Evolutionary conservation across 2,113 vertebrate genomes (phyloP).

Genomic region (Smithornis capensis): DNA sequence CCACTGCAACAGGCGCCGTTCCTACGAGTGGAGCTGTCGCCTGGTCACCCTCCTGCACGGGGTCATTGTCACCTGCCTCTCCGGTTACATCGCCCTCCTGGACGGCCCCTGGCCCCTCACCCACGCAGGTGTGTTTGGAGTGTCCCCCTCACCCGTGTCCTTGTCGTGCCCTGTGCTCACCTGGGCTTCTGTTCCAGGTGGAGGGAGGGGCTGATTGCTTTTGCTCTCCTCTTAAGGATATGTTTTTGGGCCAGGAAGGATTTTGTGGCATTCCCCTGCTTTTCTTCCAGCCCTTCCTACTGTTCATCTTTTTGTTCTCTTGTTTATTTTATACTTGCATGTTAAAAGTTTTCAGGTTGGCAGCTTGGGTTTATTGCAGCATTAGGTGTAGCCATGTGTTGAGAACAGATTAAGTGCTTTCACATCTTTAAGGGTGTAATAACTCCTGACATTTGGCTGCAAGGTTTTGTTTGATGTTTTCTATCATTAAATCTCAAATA

Average conservation of each 20-base stretch:
- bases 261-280: neutral
- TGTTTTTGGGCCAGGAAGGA: neutral
- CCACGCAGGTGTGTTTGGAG: constrained; percentile 77
- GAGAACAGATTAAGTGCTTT: neutral
- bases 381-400: neutral
- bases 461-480: neutral
- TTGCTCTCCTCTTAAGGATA: neutral
- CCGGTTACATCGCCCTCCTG: constrained; percentile 78
- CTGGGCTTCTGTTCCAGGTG: neutral
- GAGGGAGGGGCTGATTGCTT: neutral
- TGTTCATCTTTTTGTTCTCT: accelerated
- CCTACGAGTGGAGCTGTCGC: constrained; percentile 86
- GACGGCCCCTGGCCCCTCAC: constrained; percentile 90
- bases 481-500: accelerated
- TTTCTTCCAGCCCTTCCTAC: neutral
- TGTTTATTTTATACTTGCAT: accelerated
- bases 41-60: constrained; percentile 87
- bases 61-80: constrained; percentile 77
- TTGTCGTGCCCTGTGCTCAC: neutral
- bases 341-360: neutral
- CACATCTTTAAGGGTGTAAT: neutral
- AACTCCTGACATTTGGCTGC: neutral
- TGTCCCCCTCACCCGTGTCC: neutral
- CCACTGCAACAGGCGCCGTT: constrained; percentile 57
- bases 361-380: neutral